phyloP scores from a whole-genome alignment of 2,797 vertebrate genomes.

The Spinus pinus region DNA sequence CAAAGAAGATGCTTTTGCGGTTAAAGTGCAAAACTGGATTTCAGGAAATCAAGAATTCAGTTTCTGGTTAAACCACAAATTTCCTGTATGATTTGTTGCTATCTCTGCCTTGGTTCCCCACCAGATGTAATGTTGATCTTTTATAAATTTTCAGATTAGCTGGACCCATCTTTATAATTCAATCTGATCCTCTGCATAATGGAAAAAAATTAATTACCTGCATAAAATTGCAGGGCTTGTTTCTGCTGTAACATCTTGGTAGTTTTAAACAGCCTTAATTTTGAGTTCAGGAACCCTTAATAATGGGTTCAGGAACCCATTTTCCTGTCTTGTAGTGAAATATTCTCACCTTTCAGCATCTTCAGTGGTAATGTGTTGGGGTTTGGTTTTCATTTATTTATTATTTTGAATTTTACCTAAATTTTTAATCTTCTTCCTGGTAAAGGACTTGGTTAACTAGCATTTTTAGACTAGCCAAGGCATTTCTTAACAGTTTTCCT shows the following conservation, averaged over 20 bases:
- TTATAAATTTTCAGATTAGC: background rate
- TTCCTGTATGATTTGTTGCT: slow-evolving; percentile 23
- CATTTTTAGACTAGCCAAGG: background rate
- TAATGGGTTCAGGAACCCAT: background rate
- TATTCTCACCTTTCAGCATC: background rate
- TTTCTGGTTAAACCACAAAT: slow-evolving; percentile 50
- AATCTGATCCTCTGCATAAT: background rate
- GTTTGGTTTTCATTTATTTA: background rate
- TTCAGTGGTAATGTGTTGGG: background rate
- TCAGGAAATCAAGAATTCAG: slow-evolving; percentile 56
- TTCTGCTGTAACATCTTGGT: background rate
- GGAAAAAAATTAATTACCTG: background rate
- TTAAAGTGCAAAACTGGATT: slow-evolving; percentile 15
- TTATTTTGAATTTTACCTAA: background rate
- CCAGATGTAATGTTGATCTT: background rate
- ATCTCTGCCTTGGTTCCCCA: background rate
- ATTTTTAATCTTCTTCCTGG: background rate
- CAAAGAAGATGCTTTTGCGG: slow-evolving; percentile 31
- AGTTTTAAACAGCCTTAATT: background rate
- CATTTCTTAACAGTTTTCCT: background rate
- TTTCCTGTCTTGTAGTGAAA: background rate
- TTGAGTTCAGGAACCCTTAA: background rate
- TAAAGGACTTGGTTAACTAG: background rate
- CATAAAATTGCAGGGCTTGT: background rate
- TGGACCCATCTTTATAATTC: background rate